Conservation (phyloP, 2,113 vertebrate species). For the Colossoma macropomum region DNA sequence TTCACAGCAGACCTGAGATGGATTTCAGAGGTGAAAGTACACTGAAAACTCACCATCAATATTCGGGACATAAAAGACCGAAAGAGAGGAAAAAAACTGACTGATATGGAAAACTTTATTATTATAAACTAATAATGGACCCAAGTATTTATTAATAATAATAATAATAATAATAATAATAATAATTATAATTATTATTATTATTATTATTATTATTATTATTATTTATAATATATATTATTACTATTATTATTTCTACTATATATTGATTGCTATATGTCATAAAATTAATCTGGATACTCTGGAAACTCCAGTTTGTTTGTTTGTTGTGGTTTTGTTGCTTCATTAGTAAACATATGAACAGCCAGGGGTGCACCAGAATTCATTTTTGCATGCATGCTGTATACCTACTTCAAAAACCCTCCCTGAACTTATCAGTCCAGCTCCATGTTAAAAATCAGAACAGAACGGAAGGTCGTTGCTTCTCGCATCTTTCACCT, state of each 20-base stretch:
- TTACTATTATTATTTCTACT: not conserved
- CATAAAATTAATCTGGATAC: not conserved
- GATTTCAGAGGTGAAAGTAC: conserved; percentile 21
- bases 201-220: no score
- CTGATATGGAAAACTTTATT: not conserved
- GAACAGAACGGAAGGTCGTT: not conserved
- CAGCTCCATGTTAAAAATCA: not conserved
- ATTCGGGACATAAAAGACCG: not conserved
- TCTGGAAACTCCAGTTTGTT: not conserved
- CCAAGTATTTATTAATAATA: no score
- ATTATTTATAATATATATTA: no score
- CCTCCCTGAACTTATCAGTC: not conserved
- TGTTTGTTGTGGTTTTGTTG: not conserved
- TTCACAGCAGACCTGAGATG: conserved; percentile 1
- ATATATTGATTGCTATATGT: not conserved
- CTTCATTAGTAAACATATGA: not conserved
- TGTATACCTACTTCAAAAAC: not conserved
- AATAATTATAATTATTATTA: no score
- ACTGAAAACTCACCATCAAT: conserved; percentile 8
- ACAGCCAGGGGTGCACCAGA: not conserved
- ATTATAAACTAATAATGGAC: no score
- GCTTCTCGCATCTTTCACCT: not conserved
- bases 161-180: no score
- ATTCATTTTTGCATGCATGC: not conserved
- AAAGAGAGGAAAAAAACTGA: not conserved